Percentiles rank a stretch among this genome's conserved stretches.
Evolutionary conservation across 2,888 invertebrate species (phyloP).

Genomic region (Agonopterix alstromeriana): DNA sequence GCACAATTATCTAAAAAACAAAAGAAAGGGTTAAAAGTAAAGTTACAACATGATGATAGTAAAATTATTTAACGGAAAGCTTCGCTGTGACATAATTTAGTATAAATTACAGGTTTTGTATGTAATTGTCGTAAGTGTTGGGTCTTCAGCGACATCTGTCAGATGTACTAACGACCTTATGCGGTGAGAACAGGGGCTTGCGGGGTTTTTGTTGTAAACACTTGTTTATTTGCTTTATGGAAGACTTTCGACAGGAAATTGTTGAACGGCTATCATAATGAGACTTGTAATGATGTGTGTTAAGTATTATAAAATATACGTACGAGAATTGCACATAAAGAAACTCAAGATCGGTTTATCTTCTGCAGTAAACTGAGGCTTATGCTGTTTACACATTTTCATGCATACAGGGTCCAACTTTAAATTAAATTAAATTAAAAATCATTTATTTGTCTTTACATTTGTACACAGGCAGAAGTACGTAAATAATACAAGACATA

Average conservation of each 20-base stretch:
- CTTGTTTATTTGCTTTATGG: background rate
- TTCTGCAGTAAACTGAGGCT: too few species aligned
- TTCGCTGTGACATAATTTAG: slow-evolving; percentile 31
- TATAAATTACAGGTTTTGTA: slow-evolving; percentile 34
- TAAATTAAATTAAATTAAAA: too few species aligned
- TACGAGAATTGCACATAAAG: too few species aligned
- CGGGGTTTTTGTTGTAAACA: background rate
- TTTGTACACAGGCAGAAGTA: too few species aligned
- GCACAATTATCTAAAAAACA: too few species aligned
- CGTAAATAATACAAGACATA: too few species aligned
- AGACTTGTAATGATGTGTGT: background rate
- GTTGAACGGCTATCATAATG: background rate
- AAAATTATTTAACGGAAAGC: slow-evolving; percentile 13
- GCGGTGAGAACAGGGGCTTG: slow-evolving; percentile 20
- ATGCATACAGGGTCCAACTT: too few species aligned
- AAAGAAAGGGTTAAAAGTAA: slow-evolving; percentile 8
- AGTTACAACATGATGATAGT: slow-evolving; percentile 4
- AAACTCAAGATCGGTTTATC: too few species aligned
- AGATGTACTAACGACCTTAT: slow-evolving; percentile 34
- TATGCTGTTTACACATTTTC: too few species aligned
- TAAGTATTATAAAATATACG: background rate
- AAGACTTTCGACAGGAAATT: background rate
- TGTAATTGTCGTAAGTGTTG: slow-evolving; percentile 34
- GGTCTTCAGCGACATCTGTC: slow-evolving; percentile 47
- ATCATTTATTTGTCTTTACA: too few species aligned